Conservation (phyloP, 2,888 invertebrate genomes). For the Tholera decimalis region DNA sequence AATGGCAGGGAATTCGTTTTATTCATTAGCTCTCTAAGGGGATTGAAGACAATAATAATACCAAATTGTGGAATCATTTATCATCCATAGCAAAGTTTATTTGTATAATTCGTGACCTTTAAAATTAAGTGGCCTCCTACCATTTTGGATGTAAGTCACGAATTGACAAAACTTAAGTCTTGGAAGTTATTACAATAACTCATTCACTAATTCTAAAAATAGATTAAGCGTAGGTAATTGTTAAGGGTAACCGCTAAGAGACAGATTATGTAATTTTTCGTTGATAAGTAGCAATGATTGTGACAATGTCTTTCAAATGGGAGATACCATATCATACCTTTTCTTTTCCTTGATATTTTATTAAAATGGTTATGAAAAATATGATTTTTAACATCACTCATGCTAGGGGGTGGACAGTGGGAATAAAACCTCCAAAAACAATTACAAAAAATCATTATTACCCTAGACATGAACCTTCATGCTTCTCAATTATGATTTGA, state of each 20-base stretch:
- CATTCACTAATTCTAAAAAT: conserved; percentile 10
- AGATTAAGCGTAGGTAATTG: neutral
- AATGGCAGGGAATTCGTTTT: neutral
- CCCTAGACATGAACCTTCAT: too few species aligned
- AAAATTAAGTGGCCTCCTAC: neutral
- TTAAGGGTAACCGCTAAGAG: neutral
- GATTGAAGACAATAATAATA: conserved; percentile 28
- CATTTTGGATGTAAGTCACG: neutral
- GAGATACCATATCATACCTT: too few species aligned
- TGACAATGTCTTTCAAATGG: neutral
- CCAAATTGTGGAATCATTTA: conserved; percentile 6
- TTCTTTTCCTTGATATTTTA: too few species aligned
- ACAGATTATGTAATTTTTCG: neutral
- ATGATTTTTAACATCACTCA: too few species aligned
- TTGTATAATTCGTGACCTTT: conserved; percentile 6
- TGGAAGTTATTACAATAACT: conserved; percentile 1
- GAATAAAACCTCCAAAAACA: too few species aligned
- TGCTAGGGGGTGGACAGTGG: too few species aligned
- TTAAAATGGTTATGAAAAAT: too few species aligned
- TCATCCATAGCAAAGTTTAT: neutral
- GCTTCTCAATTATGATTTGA: too few species aligned
- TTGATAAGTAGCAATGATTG: neutral
- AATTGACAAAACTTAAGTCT: conserved; percentile 4
- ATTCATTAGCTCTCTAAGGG: conserved; percentile 11
- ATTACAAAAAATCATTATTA: too few species aligned